Conservation (phyloP, 2,888 invertebrate genomes). For the Meta bourneti region DNA sequence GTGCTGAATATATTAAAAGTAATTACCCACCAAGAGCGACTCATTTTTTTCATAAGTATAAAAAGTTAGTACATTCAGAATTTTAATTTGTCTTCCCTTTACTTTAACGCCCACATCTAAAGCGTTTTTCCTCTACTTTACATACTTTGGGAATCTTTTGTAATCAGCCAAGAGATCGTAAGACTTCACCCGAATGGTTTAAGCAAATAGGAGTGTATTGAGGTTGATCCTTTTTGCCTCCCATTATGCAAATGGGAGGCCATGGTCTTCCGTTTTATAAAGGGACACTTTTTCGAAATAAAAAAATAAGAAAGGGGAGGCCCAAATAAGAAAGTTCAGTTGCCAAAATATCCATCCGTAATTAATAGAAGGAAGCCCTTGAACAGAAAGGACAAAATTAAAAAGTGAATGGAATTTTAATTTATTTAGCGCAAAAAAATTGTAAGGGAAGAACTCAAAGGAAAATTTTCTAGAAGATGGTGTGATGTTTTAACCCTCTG, state of each 20-base stretch:
- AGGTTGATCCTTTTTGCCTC: slow-evolving; percentile 9
- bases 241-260: slow-evolving; percentile 60
- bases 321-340: slow-evolving; percentile 23
- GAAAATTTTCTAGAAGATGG: not conserved
- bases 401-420: slow-evolving; percentile 41
- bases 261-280: slow-evolving; percentile 23
- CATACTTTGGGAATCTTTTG: slow-evolving; percentile 51
- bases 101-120: not conserved
- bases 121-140: slow-evolving; percentile 12
- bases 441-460: not conserved
- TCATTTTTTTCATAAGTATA: slow-evolving; percentile 42
- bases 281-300: slow-evolving; percentile 40
- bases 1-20: slow-evolving; percentile 60
- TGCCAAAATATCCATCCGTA: slow-evolving; percentile 42
- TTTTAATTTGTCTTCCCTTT: slow-evolving; percentile 51
- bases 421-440: slow-evolving; percentile 37
- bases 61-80: slow-evolving; percentile 57
- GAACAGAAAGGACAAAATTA: slow-evolving; percentile 2
- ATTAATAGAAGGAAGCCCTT: slow-evolving; percentile 44
- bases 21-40: slow-evolving; percentile 41
- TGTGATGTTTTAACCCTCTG: not conserved
- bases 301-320: slow-evolving; percentile 1
- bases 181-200: slow-evolving; percentile 45
- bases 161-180: slow-evolving; percentile 59
- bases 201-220: slow-evolving; percentile 51